Base-by-base conservation (phyloP, 2,797 vertebrate species). In the Antrozous pallidus region DNA sequence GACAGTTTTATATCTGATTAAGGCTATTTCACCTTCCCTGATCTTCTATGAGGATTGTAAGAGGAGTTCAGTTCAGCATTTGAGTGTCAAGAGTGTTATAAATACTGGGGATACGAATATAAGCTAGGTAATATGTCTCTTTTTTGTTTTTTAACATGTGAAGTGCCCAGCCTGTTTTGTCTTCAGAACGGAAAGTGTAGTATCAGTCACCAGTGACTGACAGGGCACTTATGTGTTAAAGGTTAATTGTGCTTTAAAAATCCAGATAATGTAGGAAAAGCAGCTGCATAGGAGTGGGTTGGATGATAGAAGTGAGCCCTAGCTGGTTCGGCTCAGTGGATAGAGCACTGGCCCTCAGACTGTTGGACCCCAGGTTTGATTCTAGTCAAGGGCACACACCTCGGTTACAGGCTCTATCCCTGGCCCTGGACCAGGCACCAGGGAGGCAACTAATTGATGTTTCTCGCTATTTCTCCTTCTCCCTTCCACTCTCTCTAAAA, bases 241-340 rank as follows among this genome's bases (percentile, higher is more conserved):
- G n/a, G 36, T 54, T 67, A 70, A 6, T 74, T 67, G 17, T 92
- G 24, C 36, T 87, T 90, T 75, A 85, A 90, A 94, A 95, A 80
- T 74, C 6, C 36, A 69, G 54, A 28, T 61, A 89, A 42, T 5
- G 10, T 82, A 83, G 58, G 33, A 71, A 63, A 71, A 79, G 56
- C 42, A 75, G 28, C 11, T 26, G 18, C 9, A 4, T 85, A 14
- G 83, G 42, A 69, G 4, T 80, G 12, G 78, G 33, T 36, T 71
- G 47, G 90, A 49, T 61, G 26, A 61, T 61, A 61, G 12, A 61
- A 61, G 28, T 61, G 56, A 61, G 6, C 58, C 58, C 28, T 61
- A 31, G 12, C 58, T 61, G 28, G 28, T 61, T 61, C 31, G 58
- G 58, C 58, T 61, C 13, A 61, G 28, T 31, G 58, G 58, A 14